These are phyloP conservation scores for Miniopterus natalensis DNA, from an alignment of 2,113 vertebrate genomes.

Conservation along the genomic window DNA sequence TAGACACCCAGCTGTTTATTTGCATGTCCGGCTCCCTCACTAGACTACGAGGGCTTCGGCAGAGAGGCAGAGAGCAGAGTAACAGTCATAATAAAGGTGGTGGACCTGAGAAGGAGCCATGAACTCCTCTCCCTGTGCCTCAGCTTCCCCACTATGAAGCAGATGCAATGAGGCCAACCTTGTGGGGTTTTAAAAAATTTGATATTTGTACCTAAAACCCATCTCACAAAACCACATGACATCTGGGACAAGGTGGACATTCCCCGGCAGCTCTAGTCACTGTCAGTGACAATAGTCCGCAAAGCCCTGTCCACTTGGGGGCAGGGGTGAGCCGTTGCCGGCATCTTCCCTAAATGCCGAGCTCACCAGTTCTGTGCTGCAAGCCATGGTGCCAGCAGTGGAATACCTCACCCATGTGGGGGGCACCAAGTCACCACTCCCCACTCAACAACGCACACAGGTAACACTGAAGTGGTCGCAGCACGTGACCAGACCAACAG, in stretches of 20 bases:
- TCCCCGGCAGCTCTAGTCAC: rapidly evolving
- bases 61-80: not conserved
- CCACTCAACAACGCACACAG: rapidly evolving
- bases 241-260: rapidly evolving
- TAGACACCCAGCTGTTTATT: rapidly evolving
- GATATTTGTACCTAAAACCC: rapidly evolving
- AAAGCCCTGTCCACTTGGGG: too few relatives aligned
- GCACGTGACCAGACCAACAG: rapidly evolving
- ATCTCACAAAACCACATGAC: rapidly evolving
- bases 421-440: too few relatives aligned
- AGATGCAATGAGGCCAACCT: rapidly evolving
- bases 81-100: rapidly evolving
- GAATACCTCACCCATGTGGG: rapidly evolving
- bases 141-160: not conserved
- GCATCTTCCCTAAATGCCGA: rapidly evolving
- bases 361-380: rapidly evolving
- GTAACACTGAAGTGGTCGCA: rapidly evolving
- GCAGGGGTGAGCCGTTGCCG: rapidly evolving
- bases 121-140: rapidly evolving
- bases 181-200: not conserved
- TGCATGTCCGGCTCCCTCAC: rapidly evolving
- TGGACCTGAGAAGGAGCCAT: rapidly evolving
- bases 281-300: rapidly evolving
- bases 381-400: rapidly evolving
- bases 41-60: rapidly evolving